A percentile compares a stretch with the other conserved stretches of the same genome.
phyloP scores from a whole-genome alignment of 2,888 invertebrate genomes.

The Drosophila greeni region DNA sequence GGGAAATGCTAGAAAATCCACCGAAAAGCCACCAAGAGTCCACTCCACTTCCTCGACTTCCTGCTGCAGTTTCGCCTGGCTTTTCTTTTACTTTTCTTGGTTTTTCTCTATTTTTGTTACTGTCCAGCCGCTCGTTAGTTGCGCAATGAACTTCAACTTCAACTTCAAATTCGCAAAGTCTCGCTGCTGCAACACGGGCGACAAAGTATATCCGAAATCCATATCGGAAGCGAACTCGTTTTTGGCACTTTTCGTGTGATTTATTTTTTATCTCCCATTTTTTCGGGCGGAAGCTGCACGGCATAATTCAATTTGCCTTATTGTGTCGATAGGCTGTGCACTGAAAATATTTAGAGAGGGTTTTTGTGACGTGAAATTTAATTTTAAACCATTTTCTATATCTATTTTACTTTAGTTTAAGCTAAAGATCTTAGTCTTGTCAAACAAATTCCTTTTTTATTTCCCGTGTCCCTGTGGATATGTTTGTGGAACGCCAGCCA shows the following conservation, averaged over 20 bases:
- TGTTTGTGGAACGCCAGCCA: slow-evolving; percentile 17
- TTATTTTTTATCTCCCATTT: slow-evolving; percentile 17
- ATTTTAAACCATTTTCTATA: too few relatives aligned
- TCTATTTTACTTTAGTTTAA: background rate
- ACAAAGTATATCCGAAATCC: slow-evolving; percentile 47
- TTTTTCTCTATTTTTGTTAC: slow-evolving; percentile 18
- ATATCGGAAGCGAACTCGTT: slow-evolving; percentile 64
- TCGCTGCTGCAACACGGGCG: slow-evolving; percentile 28
- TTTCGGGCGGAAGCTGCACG: slow-evolving; percentile 52
- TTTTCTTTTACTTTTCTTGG: background rate
- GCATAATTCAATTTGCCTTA: slow-evolving; percentile 47
- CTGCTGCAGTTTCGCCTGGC: slow-evolving; percentile 25
- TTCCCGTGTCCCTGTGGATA: background rate
- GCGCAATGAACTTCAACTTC: slow-evolving; percentile 72
- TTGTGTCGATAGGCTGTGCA: slow-evolving; percentile 45
- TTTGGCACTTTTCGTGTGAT: slow-evolving; percentile 28
- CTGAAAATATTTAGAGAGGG: background rate
- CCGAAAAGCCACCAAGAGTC: slow-evolving; percentile 41
- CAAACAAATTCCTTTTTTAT: background rate
- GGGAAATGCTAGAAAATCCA: slow-evolving; percentile 43
- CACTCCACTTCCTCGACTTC: slow-evolving; percentile 49
- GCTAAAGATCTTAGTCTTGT: background rate
- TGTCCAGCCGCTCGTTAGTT: slow-evolving; percentile 42
- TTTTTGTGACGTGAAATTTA: too few relatives aligned
- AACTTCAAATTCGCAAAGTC: slow-evolving; percentile 27